Percentiles rank a stretch among this genome's conserved stretches.
Conservation (phyloP, 2,113 vertebrate species). For the Triplophysa siluroides region DNA sequence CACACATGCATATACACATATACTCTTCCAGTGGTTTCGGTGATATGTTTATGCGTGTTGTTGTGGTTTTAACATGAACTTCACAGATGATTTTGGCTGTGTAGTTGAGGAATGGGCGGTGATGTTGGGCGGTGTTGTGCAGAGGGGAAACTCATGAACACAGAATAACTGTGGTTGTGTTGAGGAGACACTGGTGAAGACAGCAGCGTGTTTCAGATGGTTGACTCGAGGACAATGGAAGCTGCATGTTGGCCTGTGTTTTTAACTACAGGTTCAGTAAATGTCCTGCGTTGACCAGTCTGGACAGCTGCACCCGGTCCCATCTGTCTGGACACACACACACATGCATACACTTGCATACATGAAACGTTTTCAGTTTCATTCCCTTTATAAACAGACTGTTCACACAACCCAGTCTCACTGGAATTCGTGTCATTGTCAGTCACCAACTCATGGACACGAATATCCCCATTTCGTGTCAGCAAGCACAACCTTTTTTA, state of each 20-base stretch:
- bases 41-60: slow-evolving; percentile 1
- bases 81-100: slow-evolving; percentile 13
- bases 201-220: slow-evolving; percentile 45
- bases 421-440: too few relatives aligned
- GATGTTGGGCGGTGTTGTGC: slow-evolving; percentile 5
- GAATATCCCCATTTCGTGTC: too few relatives aligned
- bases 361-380: neutral
- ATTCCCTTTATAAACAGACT: slow-evolving; percentile 21
- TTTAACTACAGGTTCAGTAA: slow-evolving; percentile 43
- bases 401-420: too few relatives aligned
- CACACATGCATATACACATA: slow-evolving; percentile 8
- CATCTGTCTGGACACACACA: slow-evolving; percentile 40
- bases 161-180: slow-evolving; percentile 29
- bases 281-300: slow-evolving; percentile 26
- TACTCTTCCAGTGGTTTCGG: neutral
- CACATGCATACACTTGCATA: slow-evolving; percentile 2
- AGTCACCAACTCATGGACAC: too few relatives aligned
- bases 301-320: slow-evolving; percentile 43
- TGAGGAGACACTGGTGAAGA: slow-evolving; percentile 10
- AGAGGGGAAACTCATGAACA: neutral
- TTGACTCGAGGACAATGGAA: slow-evolving; percentile 43
- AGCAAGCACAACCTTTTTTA: too few relatives aligned
- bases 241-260: slow-evolving; percentile 35
- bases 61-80: neutral
- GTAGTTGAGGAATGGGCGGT: slow-evolving; percentile 29